Conservation (phyloP, 2,113 vertebrate species). For the Sinocyclocheilus rhinocerous region DNA sequence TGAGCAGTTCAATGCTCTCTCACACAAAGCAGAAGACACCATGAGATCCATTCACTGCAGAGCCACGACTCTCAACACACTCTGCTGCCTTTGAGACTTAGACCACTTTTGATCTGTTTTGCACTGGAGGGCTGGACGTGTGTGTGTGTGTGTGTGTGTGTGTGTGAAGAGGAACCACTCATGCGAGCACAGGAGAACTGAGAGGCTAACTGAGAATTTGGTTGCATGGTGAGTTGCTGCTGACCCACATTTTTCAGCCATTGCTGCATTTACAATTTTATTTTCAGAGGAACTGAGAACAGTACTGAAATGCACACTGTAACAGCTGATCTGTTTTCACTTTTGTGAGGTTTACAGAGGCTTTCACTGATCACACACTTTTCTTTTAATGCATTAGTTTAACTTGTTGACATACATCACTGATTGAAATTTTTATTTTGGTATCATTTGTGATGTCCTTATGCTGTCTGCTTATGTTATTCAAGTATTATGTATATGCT, state of each 20-base stretch:
- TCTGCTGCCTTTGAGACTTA: not conserved
- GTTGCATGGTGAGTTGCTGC: constrained; percentile 21
- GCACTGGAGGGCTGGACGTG: not conserved
- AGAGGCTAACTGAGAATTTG: not conserved
- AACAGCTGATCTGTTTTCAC: not conserved
- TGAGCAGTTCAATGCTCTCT: constrained; percentile 24
- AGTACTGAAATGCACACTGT: not conserved
- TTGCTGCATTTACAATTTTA: not conserved
- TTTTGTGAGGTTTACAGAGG: not conserved
- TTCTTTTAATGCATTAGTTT: no score
- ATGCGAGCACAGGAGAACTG: constrained; percentile 9
- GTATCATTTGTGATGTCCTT: not conserved
- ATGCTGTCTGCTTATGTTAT: not conserved
- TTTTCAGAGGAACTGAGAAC: not conserved
- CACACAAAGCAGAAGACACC: constrained; percentile 26
- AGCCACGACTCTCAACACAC: constrained; percentile 7
- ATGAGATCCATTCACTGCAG: constrained; percentile 38
- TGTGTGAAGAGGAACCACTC: not conserved
- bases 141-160: constrained; percentile 5
- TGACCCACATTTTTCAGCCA: not conserved
- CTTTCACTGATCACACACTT: no score
- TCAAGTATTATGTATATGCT: not conserved
- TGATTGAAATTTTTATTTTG: not conserved
- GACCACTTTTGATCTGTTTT: constrained; percentile 7
- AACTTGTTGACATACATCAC: no score